A percentile compares a stretch with the other conserved stretches of the same genome.
Conservation (phyloP, 2,888 invertebrate genomes). For the Monopis laevigella region DNA sequence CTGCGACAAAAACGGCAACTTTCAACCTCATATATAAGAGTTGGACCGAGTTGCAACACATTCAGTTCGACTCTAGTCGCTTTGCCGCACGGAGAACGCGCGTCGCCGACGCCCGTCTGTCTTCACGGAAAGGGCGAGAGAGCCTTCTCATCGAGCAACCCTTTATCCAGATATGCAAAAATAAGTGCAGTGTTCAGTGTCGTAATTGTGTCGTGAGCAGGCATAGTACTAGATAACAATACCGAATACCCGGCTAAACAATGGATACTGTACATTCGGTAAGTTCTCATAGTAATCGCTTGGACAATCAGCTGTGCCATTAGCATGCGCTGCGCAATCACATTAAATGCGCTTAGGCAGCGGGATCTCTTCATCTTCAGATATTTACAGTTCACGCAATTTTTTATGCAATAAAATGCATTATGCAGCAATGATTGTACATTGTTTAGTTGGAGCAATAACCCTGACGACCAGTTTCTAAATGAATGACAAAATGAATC, state of each 20-base stretch:
- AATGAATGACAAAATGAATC: no score
- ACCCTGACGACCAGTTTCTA: no score
- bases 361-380: no score
- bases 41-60: conserved; percentile 59
- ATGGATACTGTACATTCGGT: conserved; percentile 61
- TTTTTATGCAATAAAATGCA: no score
- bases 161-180: conserved; percentile 44
- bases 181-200: conserved; percentile 63
- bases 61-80: conserved; percentile 69
- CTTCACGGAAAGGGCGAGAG: conserved; percentile 67
- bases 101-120: conserved; percentile 50
- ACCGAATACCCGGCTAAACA: conserved; percentile 39
- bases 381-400: no score
- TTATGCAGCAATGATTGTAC: no score
- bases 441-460: no score
- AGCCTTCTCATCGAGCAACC: conserved; percentile 30
- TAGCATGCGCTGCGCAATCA: conserved; percentile 3
- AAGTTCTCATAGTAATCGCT: conserved; percentile 27
- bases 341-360: no score
- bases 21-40: conserved; percentile 62
- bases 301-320: conserved; percentile 17
- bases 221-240: conserved; percentile 26
- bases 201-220: conserved; percentile 46
- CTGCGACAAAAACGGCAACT: conserved; percentile 26
- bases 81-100: conserved; percentile 66